Percentiles rank a stretch among this genome's conserved stretches.
Conservation (phyloP, 2,113 vertebrate species). For the Trogon surrucura region DNA sequence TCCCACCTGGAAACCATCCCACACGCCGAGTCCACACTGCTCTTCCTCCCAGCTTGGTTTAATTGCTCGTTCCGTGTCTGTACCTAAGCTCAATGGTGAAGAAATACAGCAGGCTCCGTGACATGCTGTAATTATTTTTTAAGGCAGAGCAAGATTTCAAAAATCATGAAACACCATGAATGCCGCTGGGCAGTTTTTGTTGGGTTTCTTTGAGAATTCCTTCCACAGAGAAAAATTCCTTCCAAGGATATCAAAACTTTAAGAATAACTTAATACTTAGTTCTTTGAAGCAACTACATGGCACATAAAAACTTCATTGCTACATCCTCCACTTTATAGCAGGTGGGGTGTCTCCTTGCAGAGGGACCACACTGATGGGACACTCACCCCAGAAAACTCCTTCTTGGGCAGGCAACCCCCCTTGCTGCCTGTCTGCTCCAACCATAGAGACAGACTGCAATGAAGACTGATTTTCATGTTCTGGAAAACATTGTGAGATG, state of each 20-base stretch:
- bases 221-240: accelerated
- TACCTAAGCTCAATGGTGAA: neutral
- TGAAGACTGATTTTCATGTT: neutral
- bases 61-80: conserved; percentile 57
- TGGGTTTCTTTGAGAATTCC: neutral
- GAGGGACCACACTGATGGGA: neutral
- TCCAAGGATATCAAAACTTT: neutral
- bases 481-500: neutral
- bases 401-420: neutral
- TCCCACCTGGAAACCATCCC: conserved; percentile 64
- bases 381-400: neutral
- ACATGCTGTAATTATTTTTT: neutral
- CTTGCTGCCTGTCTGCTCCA: accelerated
- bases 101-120: neutral
- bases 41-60: conserved; percentile 64
- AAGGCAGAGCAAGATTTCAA: neutral
- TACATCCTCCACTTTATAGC: neutral
- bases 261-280: neutral
- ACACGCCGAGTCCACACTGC: conserved; percentile 44
- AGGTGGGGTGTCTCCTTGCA: neutral
- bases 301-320: neutral
- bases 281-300: neutral
- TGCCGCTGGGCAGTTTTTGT: neutral
- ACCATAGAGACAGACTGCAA: neutral
- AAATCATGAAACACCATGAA: neutral